Evolutionary conservation across 2,113 vertebrate species (phyloP), one percentile per base, ranked within the genome.

Genomic region (Ivindomyrus marchei): DNA sequence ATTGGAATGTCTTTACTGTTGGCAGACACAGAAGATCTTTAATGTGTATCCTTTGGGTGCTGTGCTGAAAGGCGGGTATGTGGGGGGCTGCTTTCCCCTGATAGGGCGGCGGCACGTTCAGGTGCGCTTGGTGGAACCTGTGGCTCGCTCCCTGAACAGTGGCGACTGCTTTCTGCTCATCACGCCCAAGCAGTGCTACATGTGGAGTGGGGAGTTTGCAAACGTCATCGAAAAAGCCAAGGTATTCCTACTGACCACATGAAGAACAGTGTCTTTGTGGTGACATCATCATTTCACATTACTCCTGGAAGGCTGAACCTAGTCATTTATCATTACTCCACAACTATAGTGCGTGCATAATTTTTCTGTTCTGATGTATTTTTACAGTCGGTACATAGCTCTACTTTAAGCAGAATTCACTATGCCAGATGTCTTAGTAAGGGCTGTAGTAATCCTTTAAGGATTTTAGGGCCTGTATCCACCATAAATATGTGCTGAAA

Each of bases 141-240:
- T 92, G 1, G 93, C 95, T 10, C 47, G 6, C 31, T 97, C 95
- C n/a, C 94, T 97, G 0, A 97, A 97, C 94, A 97, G 96, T 3
- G 96, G 96, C 0, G 96, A 97, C 93, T 97, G 96, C 90, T 97
- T 95, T 93, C 94, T 97, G 0, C 94, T 97, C 56, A 94, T 97
- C 58, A 96, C 96, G 0, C 94, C 96, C 39, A 95, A 96, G 89
- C 93, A 96, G 83, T 97, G 96, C 92, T 96, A 93, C 85, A 93
- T 96, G 92, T 97, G 96, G 96, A 95, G 93, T 0, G 96, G 96
- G 49, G 96, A 97, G 93, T 97, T 97, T 3, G 95, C 96, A 88
- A 97, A 97, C 21, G 95, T 96, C 89, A 96, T 97, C 0, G 96
- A 97, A 90, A 96, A 96, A 92, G 95, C 96, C 1, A 97, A 97